Evolutionary conservation across 1,140 invertebrate species (phyloP).

Genomic region (Trichonephila clavipes): DNA sequence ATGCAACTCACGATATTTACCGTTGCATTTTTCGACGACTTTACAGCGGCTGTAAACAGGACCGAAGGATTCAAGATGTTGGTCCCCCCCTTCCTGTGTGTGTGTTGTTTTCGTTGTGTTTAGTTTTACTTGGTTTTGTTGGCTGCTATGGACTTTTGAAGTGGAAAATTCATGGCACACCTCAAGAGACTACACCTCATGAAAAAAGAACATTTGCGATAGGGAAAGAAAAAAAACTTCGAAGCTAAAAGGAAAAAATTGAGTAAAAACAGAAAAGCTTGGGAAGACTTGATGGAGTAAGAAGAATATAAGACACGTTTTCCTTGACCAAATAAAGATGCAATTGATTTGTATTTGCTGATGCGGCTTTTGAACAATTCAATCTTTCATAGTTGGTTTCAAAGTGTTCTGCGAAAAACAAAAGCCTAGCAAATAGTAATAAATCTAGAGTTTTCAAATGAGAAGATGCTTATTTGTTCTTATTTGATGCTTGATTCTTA

Average conservation of each 20-base stretch:
- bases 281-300: not conserved
- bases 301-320: not conserved
- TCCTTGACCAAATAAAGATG: not conserved
- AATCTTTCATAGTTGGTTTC: no score
- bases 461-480: no score
- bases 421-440: no score
- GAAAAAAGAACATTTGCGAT: not conserved
- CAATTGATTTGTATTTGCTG: conserved; percentile 1
- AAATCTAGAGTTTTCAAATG: no score
- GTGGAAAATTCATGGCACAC: conserved; percentile 23
- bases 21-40: conserved; percentile 23
- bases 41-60: not conserved
- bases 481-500: no score
- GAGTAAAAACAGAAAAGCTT: not conserved
- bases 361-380: not conserved
- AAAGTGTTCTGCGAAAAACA: no score
- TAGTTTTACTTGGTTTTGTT: not conserved
- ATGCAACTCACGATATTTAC: conserved; percentile 13
- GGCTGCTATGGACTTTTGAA: not conserved
- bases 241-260: not conserved
- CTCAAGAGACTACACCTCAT: conserved; percentile 9
- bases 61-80: not conserved
- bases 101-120: not conserved
- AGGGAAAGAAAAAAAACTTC: not conserved
- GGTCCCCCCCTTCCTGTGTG: not conserved